Conservation (phyloP, 2,797 vertebrate species). For the Coracias cyanogaster region DNA sequence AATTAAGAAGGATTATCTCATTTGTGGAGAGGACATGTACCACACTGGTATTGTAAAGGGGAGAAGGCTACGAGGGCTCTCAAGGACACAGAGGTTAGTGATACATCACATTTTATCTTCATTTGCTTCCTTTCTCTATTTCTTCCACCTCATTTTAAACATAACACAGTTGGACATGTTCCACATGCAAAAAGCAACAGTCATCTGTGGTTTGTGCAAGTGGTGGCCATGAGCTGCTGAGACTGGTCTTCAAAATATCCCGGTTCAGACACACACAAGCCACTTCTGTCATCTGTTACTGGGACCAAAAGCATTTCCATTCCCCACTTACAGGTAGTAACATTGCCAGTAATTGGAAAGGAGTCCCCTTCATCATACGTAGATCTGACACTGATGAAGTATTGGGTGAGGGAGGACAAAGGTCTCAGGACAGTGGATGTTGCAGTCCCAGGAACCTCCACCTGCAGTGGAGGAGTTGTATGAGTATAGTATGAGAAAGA, state of each 20-base stretch:
- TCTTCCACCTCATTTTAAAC: neutral
- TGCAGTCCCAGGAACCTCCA: conserved; percentile 83
- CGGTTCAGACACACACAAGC: neutral
- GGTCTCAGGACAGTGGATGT: conserved; percentile 85
- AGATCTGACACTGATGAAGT: conserved; percentile 86
- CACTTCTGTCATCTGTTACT: neutral
- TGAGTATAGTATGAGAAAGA: neutral
- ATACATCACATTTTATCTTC: neutral
- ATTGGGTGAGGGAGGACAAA: conserved; percentile 90
- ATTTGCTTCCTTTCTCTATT: neutral
- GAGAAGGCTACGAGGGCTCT: neutral
- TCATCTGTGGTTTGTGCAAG: neutral
- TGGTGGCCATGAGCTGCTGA: neutral
- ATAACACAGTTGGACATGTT: neutral
- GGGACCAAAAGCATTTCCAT: neutral
- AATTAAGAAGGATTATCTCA: conserved; percentile 33
- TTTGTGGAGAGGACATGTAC: neutral
- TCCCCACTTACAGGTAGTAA: conserved; percentile 89
- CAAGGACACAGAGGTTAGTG: neutral
- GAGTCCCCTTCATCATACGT: conserved; percentile 83
- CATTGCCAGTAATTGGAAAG: conserved; percentile 83
- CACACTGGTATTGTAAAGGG: accelerated
- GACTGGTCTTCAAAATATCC: neutral
- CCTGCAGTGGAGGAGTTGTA: conserved; percentile 66
- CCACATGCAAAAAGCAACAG: neutral